Base-by-base conservation (phyloP, 2,113 vertebrate genomes). In the Oxyruncus cristatus region DNA sequence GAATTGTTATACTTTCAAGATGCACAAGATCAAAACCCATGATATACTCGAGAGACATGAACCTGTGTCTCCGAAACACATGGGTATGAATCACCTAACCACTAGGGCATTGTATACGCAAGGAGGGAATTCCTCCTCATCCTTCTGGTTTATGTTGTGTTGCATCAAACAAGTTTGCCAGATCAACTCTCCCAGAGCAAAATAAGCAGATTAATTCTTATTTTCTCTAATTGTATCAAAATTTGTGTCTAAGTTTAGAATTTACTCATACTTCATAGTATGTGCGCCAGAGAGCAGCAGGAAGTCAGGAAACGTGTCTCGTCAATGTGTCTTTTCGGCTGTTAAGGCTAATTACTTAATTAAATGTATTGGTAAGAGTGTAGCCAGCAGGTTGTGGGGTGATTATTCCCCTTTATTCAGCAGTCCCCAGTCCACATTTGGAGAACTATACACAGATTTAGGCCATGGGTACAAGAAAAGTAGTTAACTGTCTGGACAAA, bases 211-310 rank as follows among this genome's bases (percentile, higher is more conserved):
- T 26, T 9, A 50, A n/a, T 79, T 71, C 10, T 53, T 74, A 21
- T 90, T 85, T 92, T 82, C 46, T 67, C 18, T 46, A 42, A 15
- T 5, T 33, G 3, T 50, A 21, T 47, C 39, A 59, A 71, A 71
- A 44, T 33, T 16, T 55, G 8, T 6, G 17, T 39, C 35, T 78
- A 41, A 85, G 9, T 20, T 65, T 23, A 74, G 53, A 42, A 49
- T 35, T 49, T 44, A 5, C 50, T 83, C 1, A 0, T 9, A 12
- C 9, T 73, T 73, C 32, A 21, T 13, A 1, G 1, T 39, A 12
- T 53, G 12, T 35, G 12, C 2, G 0, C 8, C 39, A 68, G 44
- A 47, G 0, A 0, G 15, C 33, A 84, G 52, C 18, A 46, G 47
- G 18, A 85, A 50, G 5, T 13, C 3, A 4, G 5, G 11, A 8